A percentile compares a stretch with the other conserved stretches of the same genome.
These are phyloP conservation scores for Bufotes viridis DNA, from an alignment of 2,797 vertebrate genomes.

Conservation along the genomic window DNA sequence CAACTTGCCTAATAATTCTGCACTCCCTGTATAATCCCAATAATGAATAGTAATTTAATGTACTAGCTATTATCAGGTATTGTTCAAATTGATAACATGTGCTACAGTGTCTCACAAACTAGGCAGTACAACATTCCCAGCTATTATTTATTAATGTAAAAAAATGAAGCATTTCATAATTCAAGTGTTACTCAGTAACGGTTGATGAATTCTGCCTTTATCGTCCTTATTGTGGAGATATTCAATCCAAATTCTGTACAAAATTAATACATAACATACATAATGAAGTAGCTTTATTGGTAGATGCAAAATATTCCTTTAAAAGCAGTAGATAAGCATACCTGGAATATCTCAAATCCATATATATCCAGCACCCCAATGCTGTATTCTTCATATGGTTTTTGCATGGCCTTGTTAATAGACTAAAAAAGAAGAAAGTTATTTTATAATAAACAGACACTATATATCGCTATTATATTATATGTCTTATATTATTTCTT, in stretches of 20 bases:
- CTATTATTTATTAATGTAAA: too few relatives aligned
- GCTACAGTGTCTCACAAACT: too few relatives aligned
- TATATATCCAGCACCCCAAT: conserved; percentile 96
- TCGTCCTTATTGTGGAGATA: neutral
- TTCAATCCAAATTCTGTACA: neutral
- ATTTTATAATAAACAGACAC: neutral
- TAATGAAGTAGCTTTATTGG: neutral
- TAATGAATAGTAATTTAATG: too few relatives aligned
- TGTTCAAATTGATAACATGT: too few relatives aligned
- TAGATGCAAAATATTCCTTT: neutral
- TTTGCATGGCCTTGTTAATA: conserved; percentile 93
- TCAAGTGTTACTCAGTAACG: too few relatives aligned
- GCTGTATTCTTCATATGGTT: conserved; percentile 90
- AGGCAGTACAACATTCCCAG: too few relatives aligned
- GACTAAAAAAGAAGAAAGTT: conserved; percentile 72
- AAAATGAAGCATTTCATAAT: too few relatives aligned
- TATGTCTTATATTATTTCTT: neutral
- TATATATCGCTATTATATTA: neutral
- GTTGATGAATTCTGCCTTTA: neutral
- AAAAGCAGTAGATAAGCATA: conserved; percentile 61
- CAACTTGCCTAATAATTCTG: too few relatives aligned
- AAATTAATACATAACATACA: neutral
- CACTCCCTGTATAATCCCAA: too few relatives aligned
- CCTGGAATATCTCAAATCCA: conserved; percentile 98
- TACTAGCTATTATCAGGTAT: too few relatives aligned